Base-by-base conservation (phyloP, 1,140 invertebrate genomes). In the Batillaria attramentaria region DNA sequence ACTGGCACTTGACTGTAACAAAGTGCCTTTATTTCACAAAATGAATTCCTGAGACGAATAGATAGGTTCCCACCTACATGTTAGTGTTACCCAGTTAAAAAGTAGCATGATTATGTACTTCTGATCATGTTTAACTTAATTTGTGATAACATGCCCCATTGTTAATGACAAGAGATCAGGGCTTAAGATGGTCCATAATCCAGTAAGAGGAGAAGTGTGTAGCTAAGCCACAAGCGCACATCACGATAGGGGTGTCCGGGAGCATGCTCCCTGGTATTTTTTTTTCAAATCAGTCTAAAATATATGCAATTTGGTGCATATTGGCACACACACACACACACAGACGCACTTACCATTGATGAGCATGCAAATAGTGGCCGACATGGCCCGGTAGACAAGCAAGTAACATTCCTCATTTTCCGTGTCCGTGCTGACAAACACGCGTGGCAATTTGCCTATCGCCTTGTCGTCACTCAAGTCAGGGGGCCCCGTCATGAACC, bases 301-400 rank as follows among this genome's bases (percentile, higher is more conserved):
- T 50, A 8, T 13, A 50, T 50, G 46, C 8, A 24, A 50, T 13
- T 13, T 13, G 46, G 46, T 24, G 24, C 46, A 50, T 10, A 50
- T 13, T 50, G 46, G 24, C 46, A 8, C 46, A 50, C 24, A 50
- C 24, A 50, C 46, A 50, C 46, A 41, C 78, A n/a, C 18, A 72
- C 10, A 18, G 1, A 72, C 8, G 31, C 4, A 37, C 83, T 75
- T 81, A 91, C 91, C 86, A 78, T 91, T 88, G 39, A 92, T 81
- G 13, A 92, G 81, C 54, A 97, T 92, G 89, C 95, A 96, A 20
- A 97, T 91, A 20, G 95, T 95, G 8, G 95, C 94, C 92, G 94
- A 95, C 16, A 95, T 87, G 10, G 95, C 94, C 83, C 95, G 93
- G 89, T 97, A 97, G 31, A 96, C 94, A 28, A 97, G 91, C 83